Conservation (phyloP, 2,113 vertebrate species). For the Ceyx melanurus region DNA sequence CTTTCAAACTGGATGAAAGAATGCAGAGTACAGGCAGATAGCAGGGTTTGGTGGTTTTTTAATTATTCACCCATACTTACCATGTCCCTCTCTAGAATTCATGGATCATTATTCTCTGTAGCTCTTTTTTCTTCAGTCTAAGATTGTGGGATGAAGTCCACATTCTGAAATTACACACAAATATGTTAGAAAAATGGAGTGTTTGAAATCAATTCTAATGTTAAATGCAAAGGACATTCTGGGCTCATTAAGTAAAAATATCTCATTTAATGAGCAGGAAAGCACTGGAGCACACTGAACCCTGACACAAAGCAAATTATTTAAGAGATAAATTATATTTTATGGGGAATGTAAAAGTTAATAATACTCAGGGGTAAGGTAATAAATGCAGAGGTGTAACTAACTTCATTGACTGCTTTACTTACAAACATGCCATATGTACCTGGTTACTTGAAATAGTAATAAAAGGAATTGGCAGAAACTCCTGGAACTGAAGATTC, state of each 20-base stretch:
- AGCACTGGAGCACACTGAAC: constrained; percentile 80
- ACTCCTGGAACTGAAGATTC: background rate
- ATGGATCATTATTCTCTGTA: constrained; percentile 68
- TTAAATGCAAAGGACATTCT: constrained; percentile 77
- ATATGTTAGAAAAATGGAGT: constrained; percentile 73
- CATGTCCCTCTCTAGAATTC: constrained; percentile 12
- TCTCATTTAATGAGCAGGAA: constrained; percentile 84
- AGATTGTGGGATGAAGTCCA: constrained; percentile 52
- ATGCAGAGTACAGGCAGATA: background rate
- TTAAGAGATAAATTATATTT: constrained; percentile 83
- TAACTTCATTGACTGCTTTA: constrained; percentile 73
- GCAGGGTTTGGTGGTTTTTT: background rate
- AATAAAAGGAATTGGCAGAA: constrained; percentile 54
- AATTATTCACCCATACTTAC: constrained; percentile 42
- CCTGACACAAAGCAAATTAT: constrained; percentile 85
- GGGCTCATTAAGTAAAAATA: constrained; percentile 84
- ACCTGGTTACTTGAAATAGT: constrained; percentile 69
- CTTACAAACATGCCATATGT: constrained; percentile 79
- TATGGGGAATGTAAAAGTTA: constrained; percentile 85
- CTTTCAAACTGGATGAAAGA: constrained; percentile 21
- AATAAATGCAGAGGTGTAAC: constrained; percentile 82
- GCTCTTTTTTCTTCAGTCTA: constrained; percentile 48
- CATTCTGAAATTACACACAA: constrained; percentile 57
- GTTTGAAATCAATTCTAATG: constrained; percentile 78
- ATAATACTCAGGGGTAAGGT: constrained; percentile 79